Base-by-base conservation (phyloP, 2,797 vertebrate species). In the Echiichthys vipera region DNA sequence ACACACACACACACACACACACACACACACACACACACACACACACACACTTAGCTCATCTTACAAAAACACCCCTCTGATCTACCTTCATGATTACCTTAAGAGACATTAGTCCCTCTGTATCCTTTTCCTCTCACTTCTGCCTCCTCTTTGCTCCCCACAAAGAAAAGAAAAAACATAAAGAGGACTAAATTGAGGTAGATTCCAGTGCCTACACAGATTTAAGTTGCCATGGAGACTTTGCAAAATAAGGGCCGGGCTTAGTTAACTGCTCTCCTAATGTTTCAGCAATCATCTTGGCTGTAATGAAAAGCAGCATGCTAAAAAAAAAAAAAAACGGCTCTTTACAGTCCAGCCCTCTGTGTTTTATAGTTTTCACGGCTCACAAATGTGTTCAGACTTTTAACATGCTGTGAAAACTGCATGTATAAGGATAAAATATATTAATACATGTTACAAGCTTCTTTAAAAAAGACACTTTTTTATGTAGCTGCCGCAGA, bases 221-320 rank as follows among this genome's bases (percentile, higher is more conserved):
- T 91, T 89, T 86, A 77, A 61, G 92, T 94, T 91, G 77, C 91
- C 83, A 87, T 92, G 89, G 91, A 78, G 81, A 89, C 78, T 55
- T 71, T 73, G 64, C 89, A 93, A 91, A 93, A 93, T 91, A 92
- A 91, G 83, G 86, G 89, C 71, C 53, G 89, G 83, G 85, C 75
- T 83, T 81, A 65, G 79, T 88, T 76, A 79, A 82, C 78, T 74
- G 77, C 77, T 82, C 83, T 81, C 71, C 85, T 87, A 77, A 83
- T 77, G 83, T 90, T 91, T 87, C 85, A 86, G 70, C 78, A 87
- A 85, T 85, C 82, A 73, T 70, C 68, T 50, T 43, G 50, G 66
- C 83, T 78, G 45, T 92, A 90, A 91, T 89, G 83, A 93, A 87
- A 91, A 90, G 73, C 89, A 88, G 87, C 70, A 79, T 34, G 77